Percentiles rank a stretch among this genome's conserved stretches.
These are phyloP conservation scores for Polydrusus pterygomalis DNA, from an alignment of 2,888 invertebrate genomes.

Conservation along the genomic window DNA sequence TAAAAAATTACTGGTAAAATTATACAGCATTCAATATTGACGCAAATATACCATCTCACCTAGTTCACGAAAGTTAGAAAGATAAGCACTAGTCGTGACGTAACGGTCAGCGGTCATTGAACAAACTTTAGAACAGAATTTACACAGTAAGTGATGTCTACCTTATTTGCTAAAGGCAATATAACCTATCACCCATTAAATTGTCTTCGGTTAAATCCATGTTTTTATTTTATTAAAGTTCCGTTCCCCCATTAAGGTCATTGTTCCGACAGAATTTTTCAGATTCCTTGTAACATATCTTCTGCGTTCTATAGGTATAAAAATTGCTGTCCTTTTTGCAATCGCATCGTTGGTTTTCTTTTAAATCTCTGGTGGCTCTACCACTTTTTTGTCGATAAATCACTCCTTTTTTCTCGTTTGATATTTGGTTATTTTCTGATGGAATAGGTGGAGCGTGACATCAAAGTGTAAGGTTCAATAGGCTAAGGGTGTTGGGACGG, in stretches of 20 bases:
- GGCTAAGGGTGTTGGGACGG: background rate
- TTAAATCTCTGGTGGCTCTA: constrained; percentile 8
- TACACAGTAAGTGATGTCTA: no score
- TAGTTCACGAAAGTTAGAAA: no score
- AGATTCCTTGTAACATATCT: background rate
- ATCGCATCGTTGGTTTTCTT: constrained; percentile 12
- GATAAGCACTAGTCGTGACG: no score
- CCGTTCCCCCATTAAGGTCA: background rate
- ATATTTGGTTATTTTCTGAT: constrained; percentile 38
- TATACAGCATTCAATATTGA: no score
- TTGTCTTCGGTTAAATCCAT: no score
- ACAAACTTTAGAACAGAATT: no score
- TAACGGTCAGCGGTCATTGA: no score
- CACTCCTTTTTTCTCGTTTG: constrained; percentile 15
- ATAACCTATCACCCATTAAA: no score
- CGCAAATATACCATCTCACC: no score
- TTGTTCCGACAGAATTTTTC: background rate
- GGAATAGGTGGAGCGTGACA: constrained; percentile 40
- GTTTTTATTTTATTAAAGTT: no score
- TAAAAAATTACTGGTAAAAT: no score
- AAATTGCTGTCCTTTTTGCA: constrained; percentile 14
- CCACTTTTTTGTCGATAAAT: constrained; percentile 18
- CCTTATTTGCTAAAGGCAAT: no score
- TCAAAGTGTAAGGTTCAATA: constrained; percentile 34
- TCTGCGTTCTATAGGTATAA: background rate